phyloP scores from a whole-genome alignment of 1,140 invertebrate genomes.

The Aphidius ervi region DNA sequence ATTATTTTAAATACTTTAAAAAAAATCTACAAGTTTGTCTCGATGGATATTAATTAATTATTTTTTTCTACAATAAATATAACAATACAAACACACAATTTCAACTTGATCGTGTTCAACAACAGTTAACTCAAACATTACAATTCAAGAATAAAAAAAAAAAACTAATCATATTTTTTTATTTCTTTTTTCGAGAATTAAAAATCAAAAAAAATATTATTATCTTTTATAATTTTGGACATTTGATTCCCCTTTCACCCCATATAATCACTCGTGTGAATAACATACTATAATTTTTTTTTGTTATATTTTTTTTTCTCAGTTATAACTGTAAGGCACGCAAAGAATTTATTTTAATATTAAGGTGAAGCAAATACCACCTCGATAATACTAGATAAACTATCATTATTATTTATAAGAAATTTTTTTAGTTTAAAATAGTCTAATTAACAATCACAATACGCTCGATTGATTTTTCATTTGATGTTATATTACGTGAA shows the following conservation, averaged over 20 bases:
- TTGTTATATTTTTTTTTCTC: slow-evolving; percentile 13
- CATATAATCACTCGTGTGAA: slow-evolving; percentile 20
- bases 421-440: no score
- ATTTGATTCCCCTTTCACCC: slow-evolving; percentile 21
- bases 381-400: no score
- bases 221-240: slow-evolving; percentile 24
- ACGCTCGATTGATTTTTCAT: slow-evolving; percentile 25
- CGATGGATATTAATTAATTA: no score
- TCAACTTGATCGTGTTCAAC: no score
- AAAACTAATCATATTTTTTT: neutral
- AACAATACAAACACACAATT: no score
- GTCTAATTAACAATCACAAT: slow-evolving; percentile 20
- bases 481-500: slow-evolving; percentile 15
- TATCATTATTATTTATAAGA: no score
- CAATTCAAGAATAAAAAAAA: neutral
- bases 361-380: neutral
- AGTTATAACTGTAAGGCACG: slow-evolving; percentile 19
- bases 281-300: slow-evolving; percentile 22
- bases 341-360: slow-evolving; percentile 13
- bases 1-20: no score
- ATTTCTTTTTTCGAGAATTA: neutral
- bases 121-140: no score
- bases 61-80: no score
- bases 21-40: no score
- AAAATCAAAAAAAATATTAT: neutral